These are phyloP conservation scores for Parauchenoglanis punctatus DNA, from an alignment of 2,797 vertebrate genomes.

Conservation along the genomic window DNA sequence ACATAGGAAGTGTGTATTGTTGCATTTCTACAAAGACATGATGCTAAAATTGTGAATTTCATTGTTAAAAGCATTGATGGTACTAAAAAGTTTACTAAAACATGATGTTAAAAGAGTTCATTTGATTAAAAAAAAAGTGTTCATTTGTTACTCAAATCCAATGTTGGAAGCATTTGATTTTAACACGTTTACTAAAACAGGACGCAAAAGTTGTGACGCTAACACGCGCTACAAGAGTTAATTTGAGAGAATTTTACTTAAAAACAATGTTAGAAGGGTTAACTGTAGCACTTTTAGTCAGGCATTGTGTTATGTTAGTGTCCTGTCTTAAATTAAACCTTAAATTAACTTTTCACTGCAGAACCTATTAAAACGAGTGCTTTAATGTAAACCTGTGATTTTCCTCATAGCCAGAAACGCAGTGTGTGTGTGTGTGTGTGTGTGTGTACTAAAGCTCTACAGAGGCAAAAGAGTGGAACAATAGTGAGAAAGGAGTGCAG, in stretches of 20 bases:
- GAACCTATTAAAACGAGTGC: not conserved
- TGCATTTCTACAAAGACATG: not conserved
- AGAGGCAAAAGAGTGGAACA: not conserved
- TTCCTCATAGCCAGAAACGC: not conserved
- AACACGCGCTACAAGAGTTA: not conserved
- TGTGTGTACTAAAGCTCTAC: not conserved
- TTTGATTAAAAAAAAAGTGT: not conserved
- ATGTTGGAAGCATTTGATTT: not conserved
- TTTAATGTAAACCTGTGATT: not conserved
- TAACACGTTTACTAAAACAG: not conserved
- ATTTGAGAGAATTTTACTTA: not conserved
- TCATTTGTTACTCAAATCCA: not conserved
- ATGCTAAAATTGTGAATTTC: not conserved
- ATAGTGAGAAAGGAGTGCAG: not conserved
- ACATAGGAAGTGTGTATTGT: not conserved
- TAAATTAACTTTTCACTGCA: not conserved
- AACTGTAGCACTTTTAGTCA: not conserved
- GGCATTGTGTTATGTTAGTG: not conserved
- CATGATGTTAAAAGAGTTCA: not conserved
- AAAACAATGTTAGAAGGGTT: not conserved
- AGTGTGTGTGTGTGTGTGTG: not conserved
- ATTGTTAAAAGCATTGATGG: not conserved
- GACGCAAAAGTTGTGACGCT: not conserved
- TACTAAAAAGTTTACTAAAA: too few species aligned
- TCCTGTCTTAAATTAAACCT: not conserved